phyloP scores from a whole-genome alignment of 2,888 invertebrate genomes.

The Rutpela maculata region DNA sequence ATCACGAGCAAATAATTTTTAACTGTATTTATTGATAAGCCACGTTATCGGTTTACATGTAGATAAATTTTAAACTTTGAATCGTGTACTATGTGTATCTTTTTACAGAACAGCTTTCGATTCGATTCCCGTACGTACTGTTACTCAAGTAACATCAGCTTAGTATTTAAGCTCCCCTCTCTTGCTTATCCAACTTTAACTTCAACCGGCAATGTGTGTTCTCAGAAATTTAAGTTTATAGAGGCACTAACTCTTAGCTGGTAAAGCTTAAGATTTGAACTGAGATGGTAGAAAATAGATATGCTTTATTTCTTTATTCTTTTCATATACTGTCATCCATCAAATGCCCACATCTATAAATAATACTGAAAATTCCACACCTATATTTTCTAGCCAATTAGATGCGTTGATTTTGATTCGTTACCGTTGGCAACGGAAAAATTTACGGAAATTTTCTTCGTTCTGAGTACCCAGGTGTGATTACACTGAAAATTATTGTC shows the following conservation, averaged over 20 bases:
- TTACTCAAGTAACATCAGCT: slow-evolving; percentile 54
- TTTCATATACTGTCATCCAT: too few relatives aligned
- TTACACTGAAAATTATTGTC: too few relatives aligned
- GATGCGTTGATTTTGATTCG: too few relatives aligned
- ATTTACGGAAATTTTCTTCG: too few relatives aligned
- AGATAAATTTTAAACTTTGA: slow-evolving; percentile 39
- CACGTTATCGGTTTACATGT: slow-evolving; percentile 38
- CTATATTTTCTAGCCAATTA: too few relatives aligned
- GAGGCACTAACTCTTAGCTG: slow-evolving; percentile 26
- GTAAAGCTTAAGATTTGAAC: background rate
- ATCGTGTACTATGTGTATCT: slow-evolving; percentile 9
- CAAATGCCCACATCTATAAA: too few relatives aligned
- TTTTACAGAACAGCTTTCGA: slow-evolving; percentile 43
- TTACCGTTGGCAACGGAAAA: too few relatives aligned
- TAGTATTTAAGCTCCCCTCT: slow-evolving; percentile 64
- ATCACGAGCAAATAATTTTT: slow-evolving; percentile 16
- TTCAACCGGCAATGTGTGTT: slow-evolving; percentile 50
- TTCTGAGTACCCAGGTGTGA: too few relatives aligned
- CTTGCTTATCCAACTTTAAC: slow-evolving; percentile 58
- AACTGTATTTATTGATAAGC: slow-evolving; percentile 28
- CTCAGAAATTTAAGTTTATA: slow-evolving; percentile 53
- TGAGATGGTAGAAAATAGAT: too few relatives aligned
- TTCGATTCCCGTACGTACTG: slow-evolving; percentile 52
- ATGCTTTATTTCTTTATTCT: too few relatives aligned
- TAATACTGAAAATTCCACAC: too few relatives aligned